A percentile compares a stretch with the other conserved stretches of the same genome.
Conservation (phyloP, 2,888 invertebrate genomes). For the Stegana nigrithorax region DNA sequence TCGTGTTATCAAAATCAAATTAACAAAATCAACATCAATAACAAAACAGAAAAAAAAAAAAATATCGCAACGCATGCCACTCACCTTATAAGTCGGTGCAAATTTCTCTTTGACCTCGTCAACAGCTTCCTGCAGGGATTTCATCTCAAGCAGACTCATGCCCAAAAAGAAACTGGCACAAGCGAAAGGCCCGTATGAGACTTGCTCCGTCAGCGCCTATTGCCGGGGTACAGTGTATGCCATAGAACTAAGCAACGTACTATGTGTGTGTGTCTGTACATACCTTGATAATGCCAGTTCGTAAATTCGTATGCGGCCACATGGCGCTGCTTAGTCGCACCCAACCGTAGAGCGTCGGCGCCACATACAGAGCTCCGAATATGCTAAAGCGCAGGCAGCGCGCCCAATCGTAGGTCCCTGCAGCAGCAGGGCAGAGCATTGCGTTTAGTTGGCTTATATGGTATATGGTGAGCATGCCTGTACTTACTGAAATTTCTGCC, state of each 20-base stretch:
- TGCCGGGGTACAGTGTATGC: conserved; percentile 21
- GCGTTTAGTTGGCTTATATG: neutral
- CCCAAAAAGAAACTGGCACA: conserved; percentile 81
- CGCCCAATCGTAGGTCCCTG: conserved; percentile 75
- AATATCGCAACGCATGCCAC: conserved; percentile 1
- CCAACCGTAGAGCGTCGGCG: conserved; percentile 85
- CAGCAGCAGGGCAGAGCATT: neutral
- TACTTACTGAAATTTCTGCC: conserved; percentile 74
- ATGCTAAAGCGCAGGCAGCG: conserved; percentile 79
- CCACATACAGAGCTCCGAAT: conserved; percentile 82
- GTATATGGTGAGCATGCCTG: neutral
- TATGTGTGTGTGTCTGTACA: too few species aligned
- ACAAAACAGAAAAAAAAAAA: neutral
- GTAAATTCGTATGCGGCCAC: conserved; percentile 80
- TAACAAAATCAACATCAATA: too few species aligned
- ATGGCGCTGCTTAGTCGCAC: conserved; percentile 78
- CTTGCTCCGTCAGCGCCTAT: conserved; percentile 77
- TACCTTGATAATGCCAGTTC: conserved; percentile 79
- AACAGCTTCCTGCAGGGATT: conserved; percentile 73
- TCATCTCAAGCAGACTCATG: conserved; percentile 80
- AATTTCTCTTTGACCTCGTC: conserved; percentile 79
- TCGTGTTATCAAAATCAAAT: too few species aligned
- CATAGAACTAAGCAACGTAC: too few species aligned
- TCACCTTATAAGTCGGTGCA: conserved; percentile 75
- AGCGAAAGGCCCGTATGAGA: conserved; percentile 81